Conservation (phyloP, 2,797 vertebrate genomes). For the Clarias platycephalus region DNA sequence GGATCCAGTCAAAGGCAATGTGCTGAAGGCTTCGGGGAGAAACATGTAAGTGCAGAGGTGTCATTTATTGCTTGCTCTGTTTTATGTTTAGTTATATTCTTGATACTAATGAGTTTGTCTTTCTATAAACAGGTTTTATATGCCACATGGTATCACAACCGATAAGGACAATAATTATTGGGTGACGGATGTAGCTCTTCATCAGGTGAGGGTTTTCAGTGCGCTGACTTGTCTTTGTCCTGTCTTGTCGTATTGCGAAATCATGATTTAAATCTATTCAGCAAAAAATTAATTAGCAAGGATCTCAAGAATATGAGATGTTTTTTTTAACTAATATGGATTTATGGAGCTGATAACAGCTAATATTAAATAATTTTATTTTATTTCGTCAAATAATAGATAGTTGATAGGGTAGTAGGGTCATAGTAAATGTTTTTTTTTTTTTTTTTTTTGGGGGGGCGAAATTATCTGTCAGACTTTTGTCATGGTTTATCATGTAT, state of each 20-base stretch:
- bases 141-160: conserved; percentile 91
- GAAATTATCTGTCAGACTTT: background rate
- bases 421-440: no score
- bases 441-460: background rate
- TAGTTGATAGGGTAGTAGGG: no score
- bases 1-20: conserved; percentile 76
- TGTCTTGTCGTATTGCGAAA: background rate
- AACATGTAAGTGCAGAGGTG: conserved; percentile 78
- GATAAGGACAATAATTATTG: conserved; percentile 90
- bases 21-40: conserved; percentile 84
- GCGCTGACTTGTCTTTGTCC: background rate
- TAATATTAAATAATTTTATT: background rate
- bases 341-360: background rate
- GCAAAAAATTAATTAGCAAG: background rate
- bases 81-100: background rate
- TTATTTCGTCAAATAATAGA: background rate
- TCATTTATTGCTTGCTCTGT: background rate
- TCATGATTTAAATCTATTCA: background rate
- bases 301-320: background rate
- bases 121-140: conserved; percentile 83
- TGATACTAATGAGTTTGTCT: background rate
- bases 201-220: conserved; percentile 81
- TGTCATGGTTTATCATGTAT: background rate
- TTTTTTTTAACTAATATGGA: background rate
- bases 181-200: conserved; percentile 97